phyloP scores from a whole-genome alignment of 2,113 vertebrate species.

The Upupa epops region DNA sequence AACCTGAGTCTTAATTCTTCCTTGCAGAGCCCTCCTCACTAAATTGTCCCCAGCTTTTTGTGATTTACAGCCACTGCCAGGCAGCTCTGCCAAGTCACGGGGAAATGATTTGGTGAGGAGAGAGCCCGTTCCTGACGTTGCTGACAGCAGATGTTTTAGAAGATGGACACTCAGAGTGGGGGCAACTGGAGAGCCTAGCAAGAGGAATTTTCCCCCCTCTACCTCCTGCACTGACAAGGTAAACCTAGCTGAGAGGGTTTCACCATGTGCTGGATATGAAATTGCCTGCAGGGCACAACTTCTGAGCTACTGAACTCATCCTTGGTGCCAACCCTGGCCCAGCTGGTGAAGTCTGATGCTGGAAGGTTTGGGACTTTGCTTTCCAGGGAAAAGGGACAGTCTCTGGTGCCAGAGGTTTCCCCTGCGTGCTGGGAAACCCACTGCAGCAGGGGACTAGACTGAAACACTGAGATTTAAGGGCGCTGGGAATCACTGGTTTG shows the following conservation, averaged over 20 bases:
- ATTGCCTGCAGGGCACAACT: not conserved
- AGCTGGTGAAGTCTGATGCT: not conserved
- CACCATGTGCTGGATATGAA: not conserved
- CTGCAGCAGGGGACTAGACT: too few relatives aligned
- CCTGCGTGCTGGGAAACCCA: too few relatives aligned
- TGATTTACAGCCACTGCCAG: not conserved
- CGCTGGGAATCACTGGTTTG: not conserved
- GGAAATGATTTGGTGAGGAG: not conserved
- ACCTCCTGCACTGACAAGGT: not conserved
- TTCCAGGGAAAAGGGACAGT: not conserved
- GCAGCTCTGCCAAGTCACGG: not conserved
- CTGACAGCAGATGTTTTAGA: not conserved
- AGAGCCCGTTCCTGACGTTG: not conserved
- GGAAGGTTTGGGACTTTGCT: not conserved
- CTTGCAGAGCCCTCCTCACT: not conserved
- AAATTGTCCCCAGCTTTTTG: not conserved
- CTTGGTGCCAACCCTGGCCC: not conserved
- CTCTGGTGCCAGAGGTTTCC: not conserved
- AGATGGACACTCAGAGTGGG: not conserved
- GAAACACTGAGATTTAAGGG: not conserved
- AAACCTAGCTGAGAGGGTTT: not conserved
- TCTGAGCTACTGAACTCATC: not conserved
- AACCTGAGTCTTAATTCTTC: not conserved
- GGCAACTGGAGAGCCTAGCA: not conserved
- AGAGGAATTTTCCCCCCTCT: not conserved